Evolutionary conservation across 2,797 vertebrate species (phyloP), one percentile per base, ranked within the genome.

Genomic region (Otolemur crassicaudatus): DNA sequence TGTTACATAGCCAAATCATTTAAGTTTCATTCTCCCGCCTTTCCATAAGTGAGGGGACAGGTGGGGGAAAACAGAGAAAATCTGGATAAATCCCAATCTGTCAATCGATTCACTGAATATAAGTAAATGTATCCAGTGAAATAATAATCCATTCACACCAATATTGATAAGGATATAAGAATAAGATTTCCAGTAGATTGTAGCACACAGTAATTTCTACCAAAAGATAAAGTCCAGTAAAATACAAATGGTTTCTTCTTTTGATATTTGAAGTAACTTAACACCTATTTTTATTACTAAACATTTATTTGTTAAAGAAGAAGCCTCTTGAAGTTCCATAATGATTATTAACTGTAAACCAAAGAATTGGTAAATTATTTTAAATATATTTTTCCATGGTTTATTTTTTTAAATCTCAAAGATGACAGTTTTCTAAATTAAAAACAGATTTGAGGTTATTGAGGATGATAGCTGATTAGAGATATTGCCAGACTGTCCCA

Each of bases 241-340:
- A 89, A 46, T 19, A 72, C 73, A 2, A 1, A 63, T 61, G 73
- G 7, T n/a, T 67, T 91, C 5, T 34, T 53, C 89, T 58, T 77
- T 83, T 69, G 40, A 75, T 67, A 34, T 7, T 46, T 90, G 40
- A 13, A 90, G 58, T 56, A 91, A 5, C 14, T 91, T 80, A 63
- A 63, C 2, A 40, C 75, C 93, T 86, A 70, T 34, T 95, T 88
- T 96, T 92, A 82, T 77, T 73, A 79, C 7, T 83, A 16, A 95
- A 95, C 88, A 88, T 3, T 7, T 63, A 37, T 34, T 31, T 91
- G 31, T 63, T 79, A 73, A 94, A 94, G 40, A 49, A 46, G 13
- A 61, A 16, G 2, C 0, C 1, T 22, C 25, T 43, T 58, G 34
- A 79, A 69, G 22, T 85, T 88, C 60, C 25, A 27, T 46, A 77